Percentiles rank a stretch among this genome's conserved stretches.
Evolutionary conservation across 2,888 invertebrate genomes (phyloP).

Genomic region (Diplazon laetatorius): DNA sequence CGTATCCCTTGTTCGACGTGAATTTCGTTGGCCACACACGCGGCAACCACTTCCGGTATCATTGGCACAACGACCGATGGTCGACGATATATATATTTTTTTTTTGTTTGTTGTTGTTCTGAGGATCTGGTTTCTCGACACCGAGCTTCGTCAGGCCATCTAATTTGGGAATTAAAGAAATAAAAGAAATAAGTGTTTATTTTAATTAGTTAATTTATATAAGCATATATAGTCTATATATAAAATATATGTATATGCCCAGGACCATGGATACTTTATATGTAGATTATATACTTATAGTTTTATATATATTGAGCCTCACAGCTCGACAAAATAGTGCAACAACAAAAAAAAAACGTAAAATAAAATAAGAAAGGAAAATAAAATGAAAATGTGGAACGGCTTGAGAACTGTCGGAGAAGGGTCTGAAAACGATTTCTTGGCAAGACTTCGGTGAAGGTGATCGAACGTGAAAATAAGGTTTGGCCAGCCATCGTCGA

Average conservation of each 20-base stretch:
- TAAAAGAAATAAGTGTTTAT: too few species aligned
- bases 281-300: too few species aligned
- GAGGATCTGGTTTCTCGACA: background rate
- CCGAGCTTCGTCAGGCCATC: background rate
- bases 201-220: too few species aligned
- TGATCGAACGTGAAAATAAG: conserved; percentile 10
- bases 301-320: too few species aligned
- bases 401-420: conserved; percentile 12
- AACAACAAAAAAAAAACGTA: too few species aligned
- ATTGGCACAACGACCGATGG: conserved; percentile 29
- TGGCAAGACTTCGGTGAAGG: conserved; percentile 8
- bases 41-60: conserved; percentile 42
- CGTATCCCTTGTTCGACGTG: conserved; percentile 60
- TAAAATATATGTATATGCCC: too few species aligned
- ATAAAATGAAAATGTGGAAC: conserved; percentile 4
- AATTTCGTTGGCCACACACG: conserved; percentile 35
- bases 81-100: too few species aligned
- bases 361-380: background rate
- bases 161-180: too few species aligned
- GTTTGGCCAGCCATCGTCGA: background rate
- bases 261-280: too few species aligned
- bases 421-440: background rate
- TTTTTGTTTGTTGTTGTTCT: too few species aligned
- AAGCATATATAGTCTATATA: too few species aligned
- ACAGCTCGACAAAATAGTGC: too few species aligned